A percentile compares a stretch with the other conserved stretches of the same genome.
Evolutionary conservation across 2,113 vertebrate species (phyloP).

Genomic region (Sylvietta virens): DNA sequence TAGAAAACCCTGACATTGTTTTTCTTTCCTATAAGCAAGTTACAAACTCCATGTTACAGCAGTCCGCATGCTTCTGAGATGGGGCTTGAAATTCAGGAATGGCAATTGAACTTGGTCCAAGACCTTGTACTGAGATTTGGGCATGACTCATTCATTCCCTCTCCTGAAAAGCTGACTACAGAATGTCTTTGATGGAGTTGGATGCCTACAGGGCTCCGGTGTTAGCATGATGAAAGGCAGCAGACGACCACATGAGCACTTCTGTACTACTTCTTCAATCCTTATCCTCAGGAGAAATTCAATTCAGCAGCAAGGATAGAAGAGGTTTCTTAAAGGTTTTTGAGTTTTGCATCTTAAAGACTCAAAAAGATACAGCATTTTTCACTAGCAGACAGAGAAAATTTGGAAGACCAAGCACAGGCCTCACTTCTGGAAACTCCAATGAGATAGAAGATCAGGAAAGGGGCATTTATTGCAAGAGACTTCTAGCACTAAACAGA

Average conservation of each 20-base stretch:
- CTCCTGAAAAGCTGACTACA: background rate
- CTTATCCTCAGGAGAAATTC: background rate
- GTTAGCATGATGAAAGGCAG: background rate
- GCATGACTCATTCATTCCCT: background rate
- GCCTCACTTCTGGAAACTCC: background rate
- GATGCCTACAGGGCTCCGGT: background rate
- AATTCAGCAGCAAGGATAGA: background rate
- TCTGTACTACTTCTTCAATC: background rate
- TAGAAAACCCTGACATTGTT: background rate
- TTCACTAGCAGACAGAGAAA: background rate
- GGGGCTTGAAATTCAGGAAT: background rate
- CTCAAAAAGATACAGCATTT: background rate
- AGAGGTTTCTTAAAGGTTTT: background rate
- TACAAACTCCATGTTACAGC: background rate
- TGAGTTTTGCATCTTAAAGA: background rate
- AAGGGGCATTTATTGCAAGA: background rate
- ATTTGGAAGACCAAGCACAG: background rate
- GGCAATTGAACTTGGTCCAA: background rate
- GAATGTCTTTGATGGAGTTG: background rate
- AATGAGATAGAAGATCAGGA: background rate
- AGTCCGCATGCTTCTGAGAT: background rate
- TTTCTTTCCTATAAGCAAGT: background rate
- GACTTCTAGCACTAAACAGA: background rate
- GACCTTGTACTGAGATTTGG: background rate
- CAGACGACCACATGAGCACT: background rate